phyloP scores from a whole-genome alignment of 1,140 invertebrate species.

The Hirudo medicinalis region DNA sequence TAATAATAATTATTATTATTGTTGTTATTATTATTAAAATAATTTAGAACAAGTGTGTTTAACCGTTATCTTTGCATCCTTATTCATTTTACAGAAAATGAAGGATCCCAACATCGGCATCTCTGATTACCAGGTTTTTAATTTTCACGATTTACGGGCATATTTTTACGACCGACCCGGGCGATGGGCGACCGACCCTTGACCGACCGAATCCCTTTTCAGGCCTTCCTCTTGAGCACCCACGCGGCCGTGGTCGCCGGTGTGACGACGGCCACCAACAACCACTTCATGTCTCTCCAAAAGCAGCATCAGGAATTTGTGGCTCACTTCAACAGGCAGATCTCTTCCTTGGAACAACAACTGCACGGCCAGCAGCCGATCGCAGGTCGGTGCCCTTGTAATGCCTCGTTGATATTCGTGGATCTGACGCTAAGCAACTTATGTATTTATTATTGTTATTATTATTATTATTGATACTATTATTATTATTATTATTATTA shows the following conservation, averaged over 20 bases:
- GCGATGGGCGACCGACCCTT: background rate
- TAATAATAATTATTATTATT: no score
- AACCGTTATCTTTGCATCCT: background rate
- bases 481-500: background rate
- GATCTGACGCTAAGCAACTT: background rate
- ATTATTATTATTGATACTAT: background rate
- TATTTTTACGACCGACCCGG: background rate
- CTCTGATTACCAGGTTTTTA: constrained; percentile 29
- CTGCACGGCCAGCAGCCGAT: constrained; percentile 26
- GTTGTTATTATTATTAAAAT: no score
- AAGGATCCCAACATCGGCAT: constrained; percentile 36
- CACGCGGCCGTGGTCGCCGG: constrained; percentile 60
- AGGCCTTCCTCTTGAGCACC: constrained; percentile 63
- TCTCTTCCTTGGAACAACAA: constrained; percentile 60
- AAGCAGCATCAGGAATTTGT: constrained; percentile 89
- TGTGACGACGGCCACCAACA: constrained; percentile 54
- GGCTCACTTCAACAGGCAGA: constrained; percentile 58
- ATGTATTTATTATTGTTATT: background rate
- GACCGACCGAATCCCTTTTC: constrained; percentile 30
- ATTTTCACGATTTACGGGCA: background rate
- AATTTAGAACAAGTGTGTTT: no score
- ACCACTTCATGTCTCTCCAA: constrained; percentile 59
- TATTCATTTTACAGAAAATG: constrained; percentile 34
- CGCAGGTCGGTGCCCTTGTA: constrained; percentile 13
- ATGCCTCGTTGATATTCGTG: constrained; percentile 16